These are phyloP conservation scores for Scytalopus superciliaris DNA, from an alignment of 2,113 vertebrate species.

Conservation along the genomic window DNA sequence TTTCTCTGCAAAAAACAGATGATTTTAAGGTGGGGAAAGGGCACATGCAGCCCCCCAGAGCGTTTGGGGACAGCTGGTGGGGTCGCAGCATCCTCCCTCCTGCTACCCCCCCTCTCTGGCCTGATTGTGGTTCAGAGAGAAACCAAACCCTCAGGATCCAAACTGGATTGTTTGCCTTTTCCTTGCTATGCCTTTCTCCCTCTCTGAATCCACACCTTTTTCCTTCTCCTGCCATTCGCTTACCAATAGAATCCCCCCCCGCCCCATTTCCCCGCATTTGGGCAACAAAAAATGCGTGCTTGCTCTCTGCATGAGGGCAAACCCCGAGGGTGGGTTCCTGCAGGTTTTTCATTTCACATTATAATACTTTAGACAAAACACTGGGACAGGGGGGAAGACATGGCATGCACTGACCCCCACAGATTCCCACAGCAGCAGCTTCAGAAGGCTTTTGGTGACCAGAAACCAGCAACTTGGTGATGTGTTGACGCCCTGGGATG, in stretches of 20 bases:
- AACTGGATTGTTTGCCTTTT: not conserved
- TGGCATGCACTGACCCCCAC: fast-evolving
- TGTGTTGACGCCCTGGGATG: fast-evolving
- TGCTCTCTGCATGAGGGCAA: not conserved
- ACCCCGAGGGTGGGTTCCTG: not conserved
- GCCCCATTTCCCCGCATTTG: not conserved
- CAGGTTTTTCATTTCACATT: fast-evolving
- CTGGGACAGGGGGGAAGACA: fast-evolving
- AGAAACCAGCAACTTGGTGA: not conserved
- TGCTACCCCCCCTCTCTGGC: fast-evolving
- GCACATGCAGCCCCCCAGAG: fast-evolving
- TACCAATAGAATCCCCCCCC: no score
- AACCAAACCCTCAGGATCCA: fast-evolving
- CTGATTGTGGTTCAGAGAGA: not conserved
- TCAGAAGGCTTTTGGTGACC: not conserved
- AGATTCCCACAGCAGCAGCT: not conserved
- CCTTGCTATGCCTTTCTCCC: not conserved
- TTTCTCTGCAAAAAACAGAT: fast-evolving
- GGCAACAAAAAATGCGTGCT: not conserved
- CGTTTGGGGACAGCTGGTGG: fast-evolving
- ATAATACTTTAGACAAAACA: not conserved
- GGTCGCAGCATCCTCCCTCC: not conserved
- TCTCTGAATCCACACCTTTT: not conserved
- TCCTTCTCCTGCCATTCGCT: not conserved
- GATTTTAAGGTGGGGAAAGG: not conserved